These are phyloP conservation scores for Anaspis maculata DNA, from an alignment of 2,888 invertebrate species.

Conservation along the genomic window DNA sequence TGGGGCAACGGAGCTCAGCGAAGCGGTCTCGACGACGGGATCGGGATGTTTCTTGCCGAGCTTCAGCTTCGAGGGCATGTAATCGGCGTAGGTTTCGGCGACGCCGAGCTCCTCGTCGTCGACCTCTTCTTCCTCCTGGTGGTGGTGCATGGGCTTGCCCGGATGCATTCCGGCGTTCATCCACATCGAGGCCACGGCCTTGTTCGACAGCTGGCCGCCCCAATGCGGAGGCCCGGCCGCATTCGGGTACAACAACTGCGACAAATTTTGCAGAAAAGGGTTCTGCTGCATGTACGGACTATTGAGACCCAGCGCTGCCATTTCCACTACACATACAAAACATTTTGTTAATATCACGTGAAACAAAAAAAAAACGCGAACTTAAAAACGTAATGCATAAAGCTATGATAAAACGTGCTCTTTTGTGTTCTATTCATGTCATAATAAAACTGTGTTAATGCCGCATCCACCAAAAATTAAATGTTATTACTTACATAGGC, in stretches of 20 bases:
- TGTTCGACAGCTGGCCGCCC: slow-evolving; percentile 41
- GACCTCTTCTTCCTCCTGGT: slow-evolving; percentile 46
- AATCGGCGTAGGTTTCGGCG: slow-evolving; percentile 97
- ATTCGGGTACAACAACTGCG: slow-evolving; percentile 32
- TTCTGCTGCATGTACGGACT: slow-evolving; percentile 36
- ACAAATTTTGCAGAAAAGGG: slow-evolving; percentile 37
- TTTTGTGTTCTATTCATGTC: too few species aligned
- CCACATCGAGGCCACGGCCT: slow-evolving; percentile 54
- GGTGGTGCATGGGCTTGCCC: slow-evolving; percentile 30
- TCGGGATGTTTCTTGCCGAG: slow-evolving; percentile 96
- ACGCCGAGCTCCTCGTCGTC: slow-evolving; percentile 97
- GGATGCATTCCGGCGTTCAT: slow-evolving; percentile 46
- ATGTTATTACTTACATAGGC: too few species aligned
- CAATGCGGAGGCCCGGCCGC: slow-evolving; percentile 30
- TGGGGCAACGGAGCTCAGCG: slow-evolving; percentile 91
- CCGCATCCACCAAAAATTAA: too few species aligned
- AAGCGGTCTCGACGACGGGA: slow-evolving; percentile 97
- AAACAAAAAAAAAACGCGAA: too few species aligned
- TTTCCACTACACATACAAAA: slow-evolving; percentile 50
- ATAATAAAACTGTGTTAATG: too few species aligned
- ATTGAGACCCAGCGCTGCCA: slow-evolving; percentile 50
- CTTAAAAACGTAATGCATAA: too few species aligned
- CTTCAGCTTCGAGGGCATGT: slow-evolving; percentile 94
- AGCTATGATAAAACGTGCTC: too few species aligned
- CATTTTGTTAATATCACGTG: too few species aligned